These are phyloP conservation scores for Elgaria multicarinata DNA, from an alignment of 2,113 vertebrate species.

Conservation along the genomic window DNA sequence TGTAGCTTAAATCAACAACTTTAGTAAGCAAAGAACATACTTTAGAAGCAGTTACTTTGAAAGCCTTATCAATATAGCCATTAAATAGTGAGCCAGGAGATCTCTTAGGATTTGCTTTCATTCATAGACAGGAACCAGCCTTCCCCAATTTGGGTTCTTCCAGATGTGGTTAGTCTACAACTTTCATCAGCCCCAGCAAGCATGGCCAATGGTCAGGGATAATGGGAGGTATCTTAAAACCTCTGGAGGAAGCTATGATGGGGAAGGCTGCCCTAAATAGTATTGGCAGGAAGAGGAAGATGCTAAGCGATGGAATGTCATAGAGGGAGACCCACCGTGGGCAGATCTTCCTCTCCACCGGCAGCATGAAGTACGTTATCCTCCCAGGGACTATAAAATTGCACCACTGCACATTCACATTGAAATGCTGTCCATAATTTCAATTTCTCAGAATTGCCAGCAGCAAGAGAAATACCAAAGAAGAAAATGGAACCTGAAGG, in stretches of 20 bases:
- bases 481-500: slow-evolving; percentile 21
- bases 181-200: too few species aligned
- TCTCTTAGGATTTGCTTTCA: background rate
- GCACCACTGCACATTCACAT: background rate
- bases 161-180: too few species aligned
- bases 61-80: background rate
- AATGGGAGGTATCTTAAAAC: too few species aligned
- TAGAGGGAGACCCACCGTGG: background rate
- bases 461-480: slow-evolving; percentile 5
- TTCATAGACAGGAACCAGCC: background rate
- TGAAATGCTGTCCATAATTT: slow-evolving; percentile 41
- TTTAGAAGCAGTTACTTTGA: background rate
- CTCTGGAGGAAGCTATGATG: too few species aligned
- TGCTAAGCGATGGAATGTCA: too few species aligned
- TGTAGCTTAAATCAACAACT: background rate
- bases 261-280: background rate
- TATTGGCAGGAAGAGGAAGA: background rate
- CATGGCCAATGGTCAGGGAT: too few species aligned
- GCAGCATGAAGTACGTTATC: background rate
- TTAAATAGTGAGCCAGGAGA: too few species aligned
- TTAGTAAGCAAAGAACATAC: background rate
- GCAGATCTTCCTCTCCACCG: background rate
- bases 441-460: slow-evolving; percentile 33
- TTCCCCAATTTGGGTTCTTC: too few species aligned
- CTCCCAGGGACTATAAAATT: background rate